These are phyloP conservation scores for Hybos culiciformis DNA, from an alignment of 2,888 invertebrate species.

Conservation along the genomic window DNA sequence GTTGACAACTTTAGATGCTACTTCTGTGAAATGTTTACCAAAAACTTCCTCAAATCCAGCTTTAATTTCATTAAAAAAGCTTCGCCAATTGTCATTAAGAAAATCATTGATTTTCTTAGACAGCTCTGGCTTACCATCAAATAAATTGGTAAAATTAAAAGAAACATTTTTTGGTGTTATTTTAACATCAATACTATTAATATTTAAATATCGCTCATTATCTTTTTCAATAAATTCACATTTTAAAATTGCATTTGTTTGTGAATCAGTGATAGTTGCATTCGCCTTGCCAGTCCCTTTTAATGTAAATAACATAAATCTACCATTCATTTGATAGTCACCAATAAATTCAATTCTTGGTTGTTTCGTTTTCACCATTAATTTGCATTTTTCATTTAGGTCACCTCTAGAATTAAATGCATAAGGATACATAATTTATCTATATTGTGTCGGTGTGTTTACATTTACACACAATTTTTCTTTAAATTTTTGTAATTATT, in stretches of 20 bases:
- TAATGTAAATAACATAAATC: background rate
- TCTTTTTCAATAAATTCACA: conserved; percentile 1
- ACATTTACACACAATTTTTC: no score
- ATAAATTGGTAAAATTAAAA: background rate
- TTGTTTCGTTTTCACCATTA: background rate
- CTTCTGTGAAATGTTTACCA: background rate
- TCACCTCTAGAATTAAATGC: no score
- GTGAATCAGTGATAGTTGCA: background rate
- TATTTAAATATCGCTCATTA: background rate
- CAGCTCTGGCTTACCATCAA: background rate
- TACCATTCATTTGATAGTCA: background rate
- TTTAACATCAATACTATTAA: background rate
- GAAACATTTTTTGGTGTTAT: background rate
- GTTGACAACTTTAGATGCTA: background rate
- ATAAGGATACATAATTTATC: no score
- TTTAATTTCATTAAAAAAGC: background rate
- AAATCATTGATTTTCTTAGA: background rate
- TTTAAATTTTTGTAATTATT: no score
- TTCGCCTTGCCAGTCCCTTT: background rate
- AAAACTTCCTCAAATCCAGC: background rate
- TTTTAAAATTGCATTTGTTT: background rate
- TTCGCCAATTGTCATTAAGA: background rate
- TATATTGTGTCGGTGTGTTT: no score
- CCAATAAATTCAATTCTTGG: background rate
- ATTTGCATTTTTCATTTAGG: background rate